Evolutionary conservation across 1,140 invertebrate species (phyloP).

Genomic region (Euura saliciscinereae): DNA sequence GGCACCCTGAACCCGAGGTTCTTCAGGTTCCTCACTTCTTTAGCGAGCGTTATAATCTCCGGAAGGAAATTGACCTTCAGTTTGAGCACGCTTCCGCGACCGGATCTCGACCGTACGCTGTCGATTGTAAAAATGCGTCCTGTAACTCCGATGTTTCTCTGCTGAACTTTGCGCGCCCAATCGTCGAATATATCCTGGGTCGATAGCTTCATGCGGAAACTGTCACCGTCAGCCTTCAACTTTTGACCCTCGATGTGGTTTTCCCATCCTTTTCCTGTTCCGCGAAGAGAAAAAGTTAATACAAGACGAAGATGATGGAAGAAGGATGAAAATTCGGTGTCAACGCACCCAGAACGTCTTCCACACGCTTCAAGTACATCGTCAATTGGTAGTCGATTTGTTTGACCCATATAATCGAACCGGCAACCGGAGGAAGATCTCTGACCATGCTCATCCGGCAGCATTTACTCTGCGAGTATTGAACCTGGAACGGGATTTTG

Average conservation of each 20-base stretch:
- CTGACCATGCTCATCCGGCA: conserved; percentile 88
- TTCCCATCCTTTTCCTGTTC: conserved; percentile 94
- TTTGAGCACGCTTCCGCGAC: conserved; percentile 88
- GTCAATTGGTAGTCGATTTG: conserved; percentile 99
- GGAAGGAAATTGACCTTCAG: conserved; percentile 97
- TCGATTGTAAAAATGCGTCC: conserved; percentile 96
- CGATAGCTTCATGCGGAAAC: conserved; percentile 93
- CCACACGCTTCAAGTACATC: conserved; percentile 94
- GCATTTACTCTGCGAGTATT: conserved; percentile 92
- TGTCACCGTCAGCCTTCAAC: conserved; percentile 96
- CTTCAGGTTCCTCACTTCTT: conserved; percentile 97
- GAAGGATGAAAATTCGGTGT: neutral
- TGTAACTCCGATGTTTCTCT: conserved; percentile 90
- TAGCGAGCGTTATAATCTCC: conserved; percentile 97
- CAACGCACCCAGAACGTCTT: conserved; percentile 88
- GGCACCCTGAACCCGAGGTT: conserved; percentile 97
- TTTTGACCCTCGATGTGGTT: conserved; percentile 99
- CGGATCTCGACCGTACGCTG: conserved; percentile 78
- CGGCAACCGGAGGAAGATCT: conserved; percentile 95
- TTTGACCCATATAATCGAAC: conserved; percentile 98
- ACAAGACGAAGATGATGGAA: conserved; percentile 9
- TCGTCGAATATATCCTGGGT: conserved; percentile 98
- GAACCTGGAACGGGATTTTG: conserved; percentile 64
- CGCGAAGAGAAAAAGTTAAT: neutral
- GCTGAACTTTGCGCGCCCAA: conserved; percentile 94